Base-by-base conservation (phyloP, 2,113 vertebrate genomes). In the Struthio camelus region DNA sequence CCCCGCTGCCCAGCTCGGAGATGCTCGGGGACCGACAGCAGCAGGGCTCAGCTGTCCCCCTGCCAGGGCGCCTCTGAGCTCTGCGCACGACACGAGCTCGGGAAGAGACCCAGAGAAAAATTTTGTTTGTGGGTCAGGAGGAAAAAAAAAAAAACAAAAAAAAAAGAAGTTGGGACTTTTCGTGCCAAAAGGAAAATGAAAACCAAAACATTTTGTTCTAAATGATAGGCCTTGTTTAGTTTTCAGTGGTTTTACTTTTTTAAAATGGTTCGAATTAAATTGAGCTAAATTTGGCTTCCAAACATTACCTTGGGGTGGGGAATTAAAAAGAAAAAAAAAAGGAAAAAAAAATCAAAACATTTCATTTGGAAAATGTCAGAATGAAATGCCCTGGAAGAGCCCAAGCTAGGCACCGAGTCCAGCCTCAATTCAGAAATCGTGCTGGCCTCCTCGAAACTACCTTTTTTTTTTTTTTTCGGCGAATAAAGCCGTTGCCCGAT, bases 191-290 rank as follows among this genome's bases (percentile, higher is more conserved):
- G 87, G 89, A 96, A 97, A 96, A 96, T 62, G 89, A 96, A 96
- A 97, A 95, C 94, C 93, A 96, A 97, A 96, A 95, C 91, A 96
- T 97, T 97, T 95, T 97, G 93, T 97, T 96, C 95, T 97, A 97
- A 97, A 97, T 97, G 93, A 95, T 96, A 97, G 95, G 87, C 81
- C 75, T 97, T 97, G 95, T 97, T 97, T 96, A 91, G 94, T 82
- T 97, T 96, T 93, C 95, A 90, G 95, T 85, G 96, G 95, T 94
- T 96, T 97, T 97, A 96, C 91, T 97, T 97, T 97, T 97, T 93
- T 72, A 81, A 96, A 96, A 95, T 46, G 44, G 85, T 93, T 95
- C 51, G 62, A 96, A 93, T 96, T 96, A 94, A 96, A 95, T 80
- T 1, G 3, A 96, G 94, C 95, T 97, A 97, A 91, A 73, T 93